These are phyloP conservation scores for Corydoras sp. DNA, from an alignment of 2,113 vertebrate species.

Conservation along the genomic window DNA sequence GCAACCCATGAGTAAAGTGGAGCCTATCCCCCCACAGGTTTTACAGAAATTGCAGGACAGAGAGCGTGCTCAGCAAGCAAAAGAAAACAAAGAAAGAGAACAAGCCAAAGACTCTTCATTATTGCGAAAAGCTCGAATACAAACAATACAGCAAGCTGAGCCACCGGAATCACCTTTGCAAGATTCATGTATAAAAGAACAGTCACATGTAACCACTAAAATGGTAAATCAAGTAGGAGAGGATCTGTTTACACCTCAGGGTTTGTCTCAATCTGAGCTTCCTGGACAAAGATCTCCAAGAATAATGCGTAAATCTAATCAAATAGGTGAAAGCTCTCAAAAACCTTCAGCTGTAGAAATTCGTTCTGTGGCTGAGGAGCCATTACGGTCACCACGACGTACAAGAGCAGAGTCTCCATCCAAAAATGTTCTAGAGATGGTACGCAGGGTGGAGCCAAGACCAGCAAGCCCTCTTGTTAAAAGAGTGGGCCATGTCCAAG, in stretches of 20 bases:
- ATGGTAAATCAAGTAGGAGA: slow-evolving; percentile 41
- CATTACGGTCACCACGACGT: slow-evolving; percentile 34
- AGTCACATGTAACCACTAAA: slow-evolving; percentile 37
- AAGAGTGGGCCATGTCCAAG: slow-evolving; percentile 57
- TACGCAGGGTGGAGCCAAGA: slow-evolving; percentile 63
- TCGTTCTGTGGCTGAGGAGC: slow-evolving; percentile 35
- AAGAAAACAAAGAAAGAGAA: slow-evolving; percentile 52
- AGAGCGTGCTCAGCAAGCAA: slow-evolving; percentile 58
- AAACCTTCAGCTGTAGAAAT: slow-evolving; percentile 59
- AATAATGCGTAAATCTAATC: slow-evolving; percentile 53
- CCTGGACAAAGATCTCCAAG: slow-evolving; percentile 60
- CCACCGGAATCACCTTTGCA: slow-evolving; percentile 34
- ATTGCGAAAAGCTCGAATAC: slow-evolving; percentile 24
- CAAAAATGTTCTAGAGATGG: slow-evolving; percentile 56
- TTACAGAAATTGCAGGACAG: slow-evolving; percentile 69
- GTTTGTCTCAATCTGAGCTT: slow-evolving; percentile 62
- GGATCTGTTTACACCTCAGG: slow-evolving; percentile 52
- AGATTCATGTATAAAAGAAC: slow-evolving; percentile 39
- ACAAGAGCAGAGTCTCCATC: slow-evolving; percentile 55
- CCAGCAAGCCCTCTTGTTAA: slow-evolving; percentile 66
- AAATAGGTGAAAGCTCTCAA: slow-evolving; percentile 56
- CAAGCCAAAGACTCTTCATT: slow-evolving; percentile 32
- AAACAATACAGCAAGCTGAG: slow-evolving; percentile 37
- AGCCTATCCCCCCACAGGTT: slow-evolving; percentile 66
- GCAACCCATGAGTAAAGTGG: slow-evolving; percentile 59